These are phyloP conservation scores for Cettia cetti DNA, from an alignment of 2,113 vertebrate species.

Conservation along the genomic window DNA sequence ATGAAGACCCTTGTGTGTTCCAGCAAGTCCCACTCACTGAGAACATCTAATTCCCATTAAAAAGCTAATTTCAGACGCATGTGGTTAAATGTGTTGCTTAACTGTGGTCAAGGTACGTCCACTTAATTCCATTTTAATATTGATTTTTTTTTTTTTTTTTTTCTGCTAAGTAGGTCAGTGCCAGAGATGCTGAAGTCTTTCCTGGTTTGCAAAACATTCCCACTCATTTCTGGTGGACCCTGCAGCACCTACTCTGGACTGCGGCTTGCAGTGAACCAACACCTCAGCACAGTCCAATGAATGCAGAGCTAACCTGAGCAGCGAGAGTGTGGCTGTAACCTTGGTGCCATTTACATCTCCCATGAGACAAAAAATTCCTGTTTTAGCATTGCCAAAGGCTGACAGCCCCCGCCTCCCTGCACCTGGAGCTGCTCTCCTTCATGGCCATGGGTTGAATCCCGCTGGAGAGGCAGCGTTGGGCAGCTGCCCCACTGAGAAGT, in stretches of 20 bases:
- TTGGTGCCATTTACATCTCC: accelerated
- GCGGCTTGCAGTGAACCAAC: not conserved
- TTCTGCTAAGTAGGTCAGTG: not conserved
- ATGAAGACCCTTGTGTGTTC: not conserved
- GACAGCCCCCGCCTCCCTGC: not conserved
- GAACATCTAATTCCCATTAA: not conserved
- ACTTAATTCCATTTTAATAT: not conserved
- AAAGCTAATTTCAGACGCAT: not conserved
- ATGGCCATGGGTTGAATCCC: not conserved
- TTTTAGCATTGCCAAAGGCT: not conserved
- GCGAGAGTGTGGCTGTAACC: not conserved
- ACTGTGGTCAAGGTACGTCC: not conserved
- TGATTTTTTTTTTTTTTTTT: not conserved
- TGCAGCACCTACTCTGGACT: not conserved
- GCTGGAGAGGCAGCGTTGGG: accelerated
- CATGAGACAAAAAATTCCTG: accelerated
- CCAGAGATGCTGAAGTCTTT: not conserved
- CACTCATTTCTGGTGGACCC: not conserved
- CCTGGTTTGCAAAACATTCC: not conserved
- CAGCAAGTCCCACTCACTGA: not conserved
- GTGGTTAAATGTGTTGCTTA: not conserved
- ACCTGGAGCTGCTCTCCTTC: not conserved
- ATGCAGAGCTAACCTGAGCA: not conserved
- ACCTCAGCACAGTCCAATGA: not conserved
- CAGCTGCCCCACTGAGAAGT: not conserved